phyloP scores from a whole-genome alignment of 2,797 vertebrate genomes.

The Sciurus vulgaris region DNA sequence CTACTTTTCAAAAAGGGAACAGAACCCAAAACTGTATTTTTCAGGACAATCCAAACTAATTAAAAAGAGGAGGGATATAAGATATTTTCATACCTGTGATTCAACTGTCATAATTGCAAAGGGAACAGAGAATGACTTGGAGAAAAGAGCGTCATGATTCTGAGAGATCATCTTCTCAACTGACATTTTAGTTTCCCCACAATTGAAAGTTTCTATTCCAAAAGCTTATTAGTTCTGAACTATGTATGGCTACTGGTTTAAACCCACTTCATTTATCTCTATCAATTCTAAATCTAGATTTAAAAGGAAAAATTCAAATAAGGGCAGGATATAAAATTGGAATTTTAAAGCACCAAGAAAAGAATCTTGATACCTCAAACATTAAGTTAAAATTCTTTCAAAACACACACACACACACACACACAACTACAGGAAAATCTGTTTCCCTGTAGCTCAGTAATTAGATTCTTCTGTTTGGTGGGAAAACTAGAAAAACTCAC shows the following conservation, averaged over 20 bases:
- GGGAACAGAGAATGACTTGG: neutral
- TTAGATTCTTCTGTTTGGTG: constrained; percentile 18
- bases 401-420: neutral
- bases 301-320: constrained; percentile 53
- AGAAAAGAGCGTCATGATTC: constrained; percentile 50
- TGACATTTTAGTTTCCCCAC: constrained; percentile 35
- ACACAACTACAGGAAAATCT: neutral
- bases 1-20: neutral
- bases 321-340: constrained; percentile 17
- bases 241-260: neutral
- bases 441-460: neutral
- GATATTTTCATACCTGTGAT: neutral
- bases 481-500: constrained; percentile 39
- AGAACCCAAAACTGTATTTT: neutral
- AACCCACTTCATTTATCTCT: constrained; percentile 22
- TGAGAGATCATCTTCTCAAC: constrained; percentile 16
- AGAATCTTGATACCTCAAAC: neutral
- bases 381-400: constrained; percentile 41
- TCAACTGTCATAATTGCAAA: constrained; percentile 45
- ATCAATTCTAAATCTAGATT: constrained; percentile 57
- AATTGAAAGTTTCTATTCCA: neutral
- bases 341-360: constrained; percentile 41
- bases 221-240: constrained; percentile 39
- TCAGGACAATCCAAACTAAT: constrained; percentile 1
- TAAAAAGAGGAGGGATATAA: neutral